These are phyloP conservation scores for Aphelenchoides fujianensis DNA, from an alignment of 1,140 invertebrate genomes.

Conservation along the genomic window DNA sequence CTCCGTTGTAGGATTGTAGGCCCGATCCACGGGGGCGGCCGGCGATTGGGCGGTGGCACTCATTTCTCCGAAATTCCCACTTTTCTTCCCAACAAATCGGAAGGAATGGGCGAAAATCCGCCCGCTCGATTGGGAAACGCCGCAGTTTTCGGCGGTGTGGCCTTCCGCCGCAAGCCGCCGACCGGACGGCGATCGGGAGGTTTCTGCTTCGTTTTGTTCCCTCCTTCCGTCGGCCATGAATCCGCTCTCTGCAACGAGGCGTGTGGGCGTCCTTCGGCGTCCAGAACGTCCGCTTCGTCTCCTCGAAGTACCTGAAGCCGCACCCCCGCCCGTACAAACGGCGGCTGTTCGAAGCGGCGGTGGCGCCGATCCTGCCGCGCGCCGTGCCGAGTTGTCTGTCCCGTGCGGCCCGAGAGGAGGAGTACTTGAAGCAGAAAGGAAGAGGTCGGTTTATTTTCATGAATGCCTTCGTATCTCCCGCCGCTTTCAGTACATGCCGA, in stretches of 20 bases:
- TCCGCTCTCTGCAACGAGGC: too few relatives aligned
- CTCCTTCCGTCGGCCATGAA: too few relatives aligned
- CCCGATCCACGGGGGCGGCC: background rate
- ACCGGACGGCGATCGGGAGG: too few relatives aligned
- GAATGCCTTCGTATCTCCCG: too few relatives aligned
- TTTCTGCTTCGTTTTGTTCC: too few relatives aligned
- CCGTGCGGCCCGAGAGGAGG: background rate
- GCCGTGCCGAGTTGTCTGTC: slow-evolving; percentile 3
- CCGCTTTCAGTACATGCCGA: slow-evolving; percentile 40
- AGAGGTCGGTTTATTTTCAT: slow-evolving; percentile 9
- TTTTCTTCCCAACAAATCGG: background rate
- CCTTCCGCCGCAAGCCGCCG: background rate
- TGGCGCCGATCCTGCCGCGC: slow-evolving; percentile 33
- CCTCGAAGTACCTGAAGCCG: slow-evolving; percentile 29
- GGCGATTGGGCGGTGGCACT: background rate
- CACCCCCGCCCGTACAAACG: slow-evolving; percentile 38
- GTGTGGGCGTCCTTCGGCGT: background rate
- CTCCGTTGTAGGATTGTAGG: slow-evolving; percentile 67
- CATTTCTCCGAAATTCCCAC: background rate
- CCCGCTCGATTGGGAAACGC: background rate
- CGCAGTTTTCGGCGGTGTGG: background rate
- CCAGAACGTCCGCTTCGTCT: slow-evolving; percentile 18
- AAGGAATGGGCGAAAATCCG: background rate
- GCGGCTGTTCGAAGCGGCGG: slow-evolving; percentile 47
- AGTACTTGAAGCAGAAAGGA: slow-evolving; percentile 7